Percentiles rank a stretch among this genome's conserved stretches.
Evolutionary conservation across 2,888 invertebrate genomes (phyloP).

Genomic region (Ophion obscuratus): DNA sequence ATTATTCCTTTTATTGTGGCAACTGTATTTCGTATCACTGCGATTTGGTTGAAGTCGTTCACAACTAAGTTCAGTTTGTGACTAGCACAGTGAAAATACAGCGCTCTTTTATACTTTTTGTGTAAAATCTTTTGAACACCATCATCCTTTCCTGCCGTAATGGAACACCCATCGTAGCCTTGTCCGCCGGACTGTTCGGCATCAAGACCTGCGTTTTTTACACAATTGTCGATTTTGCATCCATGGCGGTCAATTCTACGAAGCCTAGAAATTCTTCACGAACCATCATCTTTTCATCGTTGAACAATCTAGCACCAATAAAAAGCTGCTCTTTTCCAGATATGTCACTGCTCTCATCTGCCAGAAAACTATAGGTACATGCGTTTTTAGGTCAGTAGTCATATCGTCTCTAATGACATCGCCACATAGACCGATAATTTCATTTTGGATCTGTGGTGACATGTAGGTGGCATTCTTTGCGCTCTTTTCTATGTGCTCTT

Average conservation of each 20-base stretch:
- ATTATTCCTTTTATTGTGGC: neutral
- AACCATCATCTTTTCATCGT: neutral
- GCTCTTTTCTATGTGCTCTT: no score
- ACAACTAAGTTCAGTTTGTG: neutral
- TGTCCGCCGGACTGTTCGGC: neutral
- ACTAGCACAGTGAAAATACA: neutral
- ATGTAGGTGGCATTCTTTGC: no score
- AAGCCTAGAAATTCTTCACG: no score
- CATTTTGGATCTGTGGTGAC: no score
- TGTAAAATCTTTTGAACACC: neutral
- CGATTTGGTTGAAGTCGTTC: neutral
- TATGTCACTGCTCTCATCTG: no score
- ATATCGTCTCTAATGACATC: no score
- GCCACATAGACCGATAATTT: no score
- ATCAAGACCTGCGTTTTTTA: neutral
- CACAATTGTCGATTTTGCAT: neutral
- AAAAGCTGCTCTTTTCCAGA: no score
- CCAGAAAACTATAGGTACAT: no score
- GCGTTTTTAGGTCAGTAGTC: no score
- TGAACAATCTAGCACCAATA: no score
- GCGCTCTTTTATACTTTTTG: neutral
- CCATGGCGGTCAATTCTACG: conserved; percentile 34
- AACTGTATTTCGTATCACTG: no score
- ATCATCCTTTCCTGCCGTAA: neutral
- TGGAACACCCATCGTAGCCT: neutral